These are phyloP conservation scores for Phaenicophaeus curvirostris DNA, from an alignment of 2,797 vertebrate species.

Conservation along the genomic window DNA sequence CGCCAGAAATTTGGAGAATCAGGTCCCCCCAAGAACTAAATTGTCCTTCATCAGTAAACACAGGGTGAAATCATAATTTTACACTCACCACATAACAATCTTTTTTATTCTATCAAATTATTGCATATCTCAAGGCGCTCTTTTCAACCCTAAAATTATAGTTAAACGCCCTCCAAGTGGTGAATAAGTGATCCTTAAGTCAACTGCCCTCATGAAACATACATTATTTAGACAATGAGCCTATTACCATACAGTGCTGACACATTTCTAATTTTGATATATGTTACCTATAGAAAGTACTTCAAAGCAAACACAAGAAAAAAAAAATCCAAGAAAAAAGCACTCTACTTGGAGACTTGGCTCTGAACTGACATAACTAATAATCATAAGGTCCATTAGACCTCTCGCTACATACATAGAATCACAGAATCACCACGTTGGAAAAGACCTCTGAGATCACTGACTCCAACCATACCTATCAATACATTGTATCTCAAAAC, in stretches of 20 bases:
- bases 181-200: conserved; percentile 62
- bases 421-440: too few species aligned
- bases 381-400: background rate
- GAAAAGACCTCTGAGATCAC: too few species aligned
- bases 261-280: background rate
- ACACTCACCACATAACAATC: conserved; percentile 1
- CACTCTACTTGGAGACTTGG: background rate
- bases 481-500: background rate
- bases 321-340: background rate
- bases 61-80: conserved; percentile 5
- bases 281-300: conserved; percentile 44
- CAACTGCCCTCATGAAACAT: conserved; percentile 56
- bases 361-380: background rate
- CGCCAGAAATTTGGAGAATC: background rate
- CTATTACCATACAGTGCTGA: conserved; percentile 43
- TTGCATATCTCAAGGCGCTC: conserved; percentile 20
- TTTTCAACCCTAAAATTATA: conserved; percentile 25
- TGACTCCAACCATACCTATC: too few species aligned
- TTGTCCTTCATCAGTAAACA: conserved; percentile 43
- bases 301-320: conserved; percentile 21
- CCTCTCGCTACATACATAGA: too few species aligned
- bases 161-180: conserved; percentile 54
- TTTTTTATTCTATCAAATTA: conserved; percentile 45
- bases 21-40: background rate
- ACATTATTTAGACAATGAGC: conserved; percentile 50